A percentile compares a stretch with the other conserved stretches of the same genome.
Evolutionary conservation across 2,888 invertebrate genomes (phyloP).

Genomic region (Hymenopus coronatus): DNA sequence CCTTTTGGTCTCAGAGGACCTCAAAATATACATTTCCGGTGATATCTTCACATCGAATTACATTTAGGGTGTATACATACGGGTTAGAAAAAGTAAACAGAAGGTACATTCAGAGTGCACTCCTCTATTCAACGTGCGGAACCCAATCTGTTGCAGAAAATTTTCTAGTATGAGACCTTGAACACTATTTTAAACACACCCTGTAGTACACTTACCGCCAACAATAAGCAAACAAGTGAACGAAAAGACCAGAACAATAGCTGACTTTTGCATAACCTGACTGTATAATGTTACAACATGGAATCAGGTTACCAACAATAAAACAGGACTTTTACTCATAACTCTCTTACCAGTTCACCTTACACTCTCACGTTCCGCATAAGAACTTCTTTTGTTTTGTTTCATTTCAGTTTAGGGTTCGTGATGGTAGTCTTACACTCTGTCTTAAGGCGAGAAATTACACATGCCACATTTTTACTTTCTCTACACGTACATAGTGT

Average conservation of each 20-base stretch:
- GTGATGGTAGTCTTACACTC: no score
- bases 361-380: background rate
- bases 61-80: no score
- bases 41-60: no score
- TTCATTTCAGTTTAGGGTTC: background rate
- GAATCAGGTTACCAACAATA: background rate
- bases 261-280: background rate
- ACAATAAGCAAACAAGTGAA: background rate
- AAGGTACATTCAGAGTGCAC: no score
- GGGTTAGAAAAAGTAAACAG: no score
- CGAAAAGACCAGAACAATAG: background rate
- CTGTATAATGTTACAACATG: background rate
- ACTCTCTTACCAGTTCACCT: background rate
- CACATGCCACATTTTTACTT: no score
- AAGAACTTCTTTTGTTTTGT: background rate
- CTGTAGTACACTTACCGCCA: background rate
- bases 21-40: no score
- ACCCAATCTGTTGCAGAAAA: background rate
- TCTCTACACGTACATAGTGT: no score
- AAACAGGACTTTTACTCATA: background rate
- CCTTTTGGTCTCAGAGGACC: no score
- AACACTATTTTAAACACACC: background rate
- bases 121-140: no score
- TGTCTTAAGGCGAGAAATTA: no score
- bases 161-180: background rate